Evolutionary conservation across 1,140 invertebrate genomes (phyloP).

Genomic region (Formica selysi): DNA sequence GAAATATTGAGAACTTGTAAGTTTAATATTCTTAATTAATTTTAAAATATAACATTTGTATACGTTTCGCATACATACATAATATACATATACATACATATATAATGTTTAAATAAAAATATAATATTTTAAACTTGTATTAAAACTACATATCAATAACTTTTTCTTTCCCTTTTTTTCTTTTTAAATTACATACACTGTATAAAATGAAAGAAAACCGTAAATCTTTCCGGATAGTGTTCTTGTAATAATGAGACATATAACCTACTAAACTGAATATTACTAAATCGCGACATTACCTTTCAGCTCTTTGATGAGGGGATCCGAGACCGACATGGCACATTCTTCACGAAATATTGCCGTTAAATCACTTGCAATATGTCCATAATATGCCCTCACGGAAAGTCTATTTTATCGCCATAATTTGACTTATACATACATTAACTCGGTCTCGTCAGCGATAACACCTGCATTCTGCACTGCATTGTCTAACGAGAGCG

Average conservation of each 20-base stretch:
- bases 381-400: neutral
- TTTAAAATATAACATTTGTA: neutral
- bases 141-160: too few relatives aligned
- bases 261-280: slow-evolving; percentile 29
- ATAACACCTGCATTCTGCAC: slow-evolving; percentile 12
- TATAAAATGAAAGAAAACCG: neutral
- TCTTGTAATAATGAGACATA: neutral
- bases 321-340: slow-evolving; percentile 87
- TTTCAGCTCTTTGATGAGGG: slow-evolving; percentile 87
- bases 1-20: neutral
- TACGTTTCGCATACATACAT: neutral
- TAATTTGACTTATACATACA: neutral
- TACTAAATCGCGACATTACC: slow-evolving; percentile 78
- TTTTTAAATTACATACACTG: neutral
- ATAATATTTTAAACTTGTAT: neutral
- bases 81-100: neutral
- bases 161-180: too few relatives aligned
- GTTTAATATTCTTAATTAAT: neutral
- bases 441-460: neutral
- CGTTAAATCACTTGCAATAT: slow-evolving; percentile 26
- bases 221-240: neutral
- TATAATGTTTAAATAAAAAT: neutral
- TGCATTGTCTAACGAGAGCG: neutral
- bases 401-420: slow-evolving; percentile 28
- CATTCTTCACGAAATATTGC: slow-evolving; percentile 28